phyloP scores from a whole-genome alignment of 2,888 invertebrate species.

The Gastracanthus pulcherrimus region DNA sequence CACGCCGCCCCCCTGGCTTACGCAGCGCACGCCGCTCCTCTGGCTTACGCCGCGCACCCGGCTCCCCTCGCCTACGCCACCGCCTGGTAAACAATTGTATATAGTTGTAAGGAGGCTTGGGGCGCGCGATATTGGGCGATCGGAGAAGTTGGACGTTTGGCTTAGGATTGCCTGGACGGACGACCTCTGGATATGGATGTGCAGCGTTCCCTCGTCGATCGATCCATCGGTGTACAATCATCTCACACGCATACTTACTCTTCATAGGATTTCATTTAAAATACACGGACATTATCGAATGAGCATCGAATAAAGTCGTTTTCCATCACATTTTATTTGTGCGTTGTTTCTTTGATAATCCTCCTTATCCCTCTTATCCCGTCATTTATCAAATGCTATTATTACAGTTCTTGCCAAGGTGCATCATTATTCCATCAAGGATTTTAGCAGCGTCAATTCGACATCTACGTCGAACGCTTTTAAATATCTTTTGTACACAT shows the following conservation, averaged over 20 bases:
- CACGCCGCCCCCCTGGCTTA: slow-evolving; percentile 36
- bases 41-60: slow-evolving; percentile 1
- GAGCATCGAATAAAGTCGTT: not conserved
- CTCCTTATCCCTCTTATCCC: not conserved
- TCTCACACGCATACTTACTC: not conserved
- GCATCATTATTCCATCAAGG: no score
- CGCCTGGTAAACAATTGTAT: not conserved
- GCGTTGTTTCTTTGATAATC: not conserved
- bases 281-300: not conserved
- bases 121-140: not conserved
- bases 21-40: not conserved
- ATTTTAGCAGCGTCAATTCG: no score
- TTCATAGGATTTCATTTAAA: not conserved
- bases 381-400: not conserved
- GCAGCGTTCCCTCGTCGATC: not conserved
- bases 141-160: not conserved
- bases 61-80: slow-evolving; percentile 11
- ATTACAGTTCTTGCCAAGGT: no score
- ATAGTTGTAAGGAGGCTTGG: no score
- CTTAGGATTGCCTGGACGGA: not conserved
- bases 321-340: not conserved
- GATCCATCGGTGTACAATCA: not conserved
- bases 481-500: no score
- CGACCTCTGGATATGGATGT: not conserved
- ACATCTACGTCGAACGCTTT: no score